Percentiles rank a stretch among this genome's conserved stretches.
These are phyloP conservation scores for Stichodactyla helianthus DNA, from an alignment of 64 coral and sea anemone species.

Conservation along the genomic window DNA sequence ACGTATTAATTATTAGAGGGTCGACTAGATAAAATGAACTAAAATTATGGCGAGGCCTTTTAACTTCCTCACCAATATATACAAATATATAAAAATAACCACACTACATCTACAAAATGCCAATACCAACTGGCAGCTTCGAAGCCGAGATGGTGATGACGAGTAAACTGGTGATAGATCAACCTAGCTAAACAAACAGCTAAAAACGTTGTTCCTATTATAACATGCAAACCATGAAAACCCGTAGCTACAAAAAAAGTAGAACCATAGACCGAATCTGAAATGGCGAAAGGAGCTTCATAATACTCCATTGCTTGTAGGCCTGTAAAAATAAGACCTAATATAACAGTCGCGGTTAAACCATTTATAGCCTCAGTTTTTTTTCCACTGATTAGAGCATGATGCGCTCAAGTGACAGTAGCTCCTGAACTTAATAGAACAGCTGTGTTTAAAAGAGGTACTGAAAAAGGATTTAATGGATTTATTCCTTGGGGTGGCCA, in stretches of 20 bases:
- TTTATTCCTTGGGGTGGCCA: conserved; percentile 41
- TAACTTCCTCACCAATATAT: conserved; percentile 40
- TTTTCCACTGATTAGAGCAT: conserved; percentile 39
- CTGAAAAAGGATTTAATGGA: conserved; percentile 47
- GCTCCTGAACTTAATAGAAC: conserved; percentile 47
- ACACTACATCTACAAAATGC: conserved; percentile 51
- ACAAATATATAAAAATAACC: conserved; percentile 40
- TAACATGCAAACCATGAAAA: conserved; percentile 37
- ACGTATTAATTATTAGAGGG: too few relatives aligned
- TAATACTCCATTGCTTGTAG: conserved; percentile 61
- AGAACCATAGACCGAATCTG: conserved; percentile 34
- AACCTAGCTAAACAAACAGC: conserved; percentile 17
- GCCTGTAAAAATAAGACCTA: conserved; percentile 36
- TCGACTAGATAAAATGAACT: not conserved
- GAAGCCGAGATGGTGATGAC: conserved; percentile 36
- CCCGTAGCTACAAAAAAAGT: conserved; percentile 52
- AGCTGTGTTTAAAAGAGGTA: conserved; percentile 54
- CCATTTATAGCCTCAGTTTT: conserved; percentile 39
- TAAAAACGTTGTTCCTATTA: conserved; percentile 36
- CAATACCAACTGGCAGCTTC: conserved; percentile 49
- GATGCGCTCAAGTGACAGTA: conserved; percentile 53
- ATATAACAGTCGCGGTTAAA: conserved; percentile 34
- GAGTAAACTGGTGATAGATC: conserved; percentile 24
- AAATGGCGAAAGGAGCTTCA: conserved; percentile 54
- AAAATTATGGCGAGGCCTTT: too few relatives aligned